Percentiles rank a stretch among this genome's conserved stretches.
Conservation (phyloP, 2,888 invertebrate species). For the Nysson spinosus region DNA sequence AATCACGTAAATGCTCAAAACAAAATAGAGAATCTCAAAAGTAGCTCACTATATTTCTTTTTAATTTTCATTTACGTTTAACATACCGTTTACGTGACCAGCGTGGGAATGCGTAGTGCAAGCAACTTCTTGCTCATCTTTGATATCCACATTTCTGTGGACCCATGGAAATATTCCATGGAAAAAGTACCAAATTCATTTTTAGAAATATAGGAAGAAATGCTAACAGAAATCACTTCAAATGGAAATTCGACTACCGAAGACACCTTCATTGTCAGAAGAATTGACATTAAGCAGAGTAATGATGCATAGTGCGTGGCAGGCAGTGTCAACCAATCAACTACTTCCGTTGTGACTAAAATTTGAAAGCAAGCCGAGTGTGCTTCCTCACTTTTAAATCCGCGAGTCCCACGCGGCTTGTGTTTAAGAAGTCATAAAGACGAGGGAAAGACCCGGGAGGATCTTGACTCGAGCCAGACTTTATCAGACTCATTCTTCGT, state of each 20-base stretch:
- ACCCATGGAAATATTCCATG: too few relatives aligned
- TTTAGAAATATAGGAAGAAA: too few relatives aligned
- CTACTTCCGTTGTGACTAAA: slow-evolving; percentile 32
- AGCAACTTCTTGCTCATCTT: too few relatives aligned
- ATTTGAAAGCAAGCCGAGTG: slow-evolving; percentile 21
- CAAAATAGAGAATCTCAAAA: background rate
- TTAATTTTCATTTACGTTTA: background rate
- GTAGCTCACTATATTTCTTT: background rate
- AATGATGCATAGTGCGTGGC: too few relatives aligned
- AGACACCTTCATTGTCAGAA: too few relatives aligned
- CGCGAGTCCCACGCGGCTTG: slow-evolving; percentile 53
- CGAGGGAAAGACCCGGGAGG: slow-evolving; percentile 11
- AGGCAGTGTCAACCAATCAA: slow-evolving; percentile 34
- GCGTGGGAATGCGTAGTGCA: too few relatives aligned
- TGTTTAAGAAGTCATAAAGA: slow-evolving; percentile 42
- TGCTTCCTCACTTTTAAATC: slow-evolving; percentile 45
- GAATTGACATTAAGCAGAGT: too few relatives aligned
- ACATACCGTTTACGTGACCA: background rate
- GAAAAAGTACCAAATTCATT: too few relatives aligned
- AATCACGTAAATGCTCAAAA: background rate
- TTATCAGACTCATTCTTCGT: slow-evolving; percentile 36
- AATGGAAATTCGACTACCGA: too few relatives aligned
- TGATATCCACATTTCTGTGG: too few relatives aligned
- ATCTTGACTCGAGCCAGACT: slow-evolving; percentile 40
- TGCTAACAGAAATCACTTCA: too few relatives aligned